These are phyloP conservation scores for Indicator indicator DNA, from an alignment of 2,113 vertebrate genomes.

Conservation along the genomic window DNA sequence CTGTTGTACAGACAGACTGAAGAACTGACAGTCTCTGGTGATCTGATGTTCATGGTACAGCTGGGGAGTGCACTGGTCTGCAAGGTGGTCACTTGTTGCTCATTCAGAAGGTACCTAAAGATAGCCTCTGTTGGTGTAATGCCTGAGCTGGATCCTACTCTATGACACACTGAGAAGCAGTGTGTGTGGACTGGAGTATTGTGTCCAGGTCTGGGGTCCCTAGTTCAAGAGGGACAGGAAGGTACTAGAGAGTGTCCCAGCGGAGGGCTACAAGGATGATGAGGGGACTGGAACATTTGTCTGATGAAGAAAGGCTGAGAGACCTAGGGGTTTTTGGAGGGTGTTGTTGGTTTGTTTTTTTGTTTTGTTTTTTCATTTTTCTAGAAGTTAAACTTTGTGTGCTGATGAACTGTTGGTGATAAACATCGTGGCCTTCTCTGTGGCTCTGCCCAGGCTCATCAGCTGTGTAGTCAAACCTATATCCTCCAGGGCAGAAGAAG, in stretches of 20 bases:
- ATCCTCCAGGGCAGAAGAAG: slow-evolving; percentile 11
- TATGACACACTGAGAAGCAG: no score
- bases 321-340: neutral
- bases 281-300: no score
- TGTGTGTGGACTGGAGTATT: neutral
- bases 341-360: no score
- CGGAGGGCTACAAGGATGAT: no score
- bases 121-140: neutral
- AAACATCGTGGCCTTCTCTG: neutral
- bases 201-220: no score
- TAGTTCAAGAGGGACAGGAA: no score
- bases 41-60: neutral
- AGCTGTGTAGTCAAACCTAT: slow-evolving; percentile 5
- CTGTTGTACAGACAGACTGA: neutral
- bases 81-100: neutral
- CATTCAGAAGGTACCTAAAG: neutral
- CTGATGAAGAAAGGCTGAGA: no score
- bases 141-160: neutral
- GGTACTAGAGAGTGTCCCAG: no score
- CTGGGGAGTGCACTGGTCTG: neutral
- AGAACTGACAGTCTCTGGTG: neutral
- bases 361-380: neutral
- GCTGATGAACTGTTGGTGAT: neutral
- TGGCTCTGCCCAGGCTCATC: neutral
- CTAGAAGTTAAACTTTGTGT: neutral